Evolutionary conservation across 2,888 invertebrate species (phyloP).

Genomic region (Conistra vaccinii): DNA sequence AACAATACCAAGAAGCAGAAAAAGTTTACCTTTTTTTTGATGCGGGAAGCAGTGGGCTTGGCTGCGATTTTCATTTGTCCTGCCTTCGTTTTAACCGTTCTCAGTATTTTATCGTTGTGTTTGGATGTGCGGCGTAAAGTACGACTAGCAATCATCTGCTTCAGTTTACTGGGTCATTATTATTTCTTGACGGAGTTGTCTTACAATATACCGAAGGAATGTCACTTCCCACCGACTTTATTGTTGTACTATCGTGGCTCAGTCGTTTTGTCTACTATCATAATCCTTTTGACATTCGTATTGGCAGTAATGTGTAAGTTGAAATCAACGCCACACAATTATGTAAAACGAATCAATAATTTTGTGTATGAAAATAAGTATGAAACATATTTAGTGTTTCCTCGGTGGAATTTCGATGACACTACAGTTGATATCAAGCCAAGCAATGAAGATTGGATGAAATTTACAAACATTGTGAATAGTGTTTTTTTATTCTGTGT

Average conservation of each 20-base stretch:
- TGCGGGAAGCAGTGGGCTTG: conserved; percentile 72
- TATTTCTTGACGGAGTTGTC: conserved; percentile 65
- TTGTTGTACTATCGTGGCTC: conserved; percentile 73
- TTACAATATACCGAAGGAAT: conserved; percentile 65
- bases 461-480: conserved; percentile 72
- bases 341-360: conserved; percentile 65
- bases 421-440: conserved; percentile 19
- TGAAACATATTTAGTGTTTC: conserved; percentile 64
- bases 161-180: conserved; percentile 73
- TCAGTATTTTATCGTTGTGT: conserved; percentile 68
- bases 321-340: conserved; percentile 51
- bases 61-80: conserved; percentile 72
- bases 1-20: no score
- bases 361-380: conserved; percentile 61
- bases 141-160: conserved; percentile 67
- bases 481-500: conserved; percentile 60
- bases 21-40: conserved; percentile 72
- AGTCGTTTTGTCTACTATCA: conserved; percentile 64
- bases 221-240: conserved; percentile 66
- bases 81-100: conserved; percentile 64
- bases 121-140: conserved; percentile 67
- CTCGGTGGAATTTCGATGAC: conserved; percentile 63
- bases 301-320: conserved; percentile 64
- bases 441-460: conserved; percentile 63
- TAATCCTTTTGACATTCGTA: conserved; percentile 65